Conservation (phyloP, 2,797 vertebrate genomes). For the Leuciscus waleckii region DNA sequence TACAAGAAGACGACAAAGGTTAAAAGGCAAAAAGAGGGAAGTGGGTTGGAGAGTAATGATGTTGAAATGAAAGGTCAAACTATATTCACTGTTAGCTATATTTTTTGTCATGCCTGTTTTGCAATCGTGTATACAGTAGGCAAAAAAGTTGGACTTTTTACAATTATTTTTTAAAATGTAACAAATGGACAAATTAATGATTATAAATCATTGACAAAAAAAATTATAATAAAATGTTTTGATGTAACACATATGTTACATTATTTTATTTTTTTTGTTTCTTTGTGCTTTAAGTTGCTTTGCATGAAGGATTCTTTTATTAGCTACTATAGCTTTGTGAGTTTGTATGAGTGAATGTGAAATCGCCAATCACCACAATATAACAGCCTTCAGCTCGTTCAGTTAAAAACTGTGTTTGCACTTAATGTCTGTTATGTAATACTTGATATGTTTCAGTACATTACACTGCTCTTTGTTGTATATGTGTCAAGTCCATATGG, state of each 20-base stretch:
- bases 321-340: slow-evolving; percentile 6
- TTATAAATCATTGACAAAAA: neutral
- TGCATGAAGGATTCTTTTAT: slow-evolving; percentile 25
- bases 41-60: neutral
- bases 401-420: neutral
- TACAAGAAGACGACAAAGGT: slow-evolving; percentile 21
- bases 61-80: slow-evolving; percentile 20
- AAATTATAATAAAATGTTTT: no score
- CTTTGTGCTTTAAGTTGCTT: neutral
- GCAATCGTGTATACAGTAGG: slow-evolving; percentile 33
- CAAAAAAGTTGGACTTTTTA: neutral
- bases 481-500: neutral
- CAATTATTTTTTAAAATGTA: neutral
- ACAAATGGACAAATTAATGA: neutral
- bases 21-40: neutral
- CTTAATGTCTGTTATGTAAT: neutral
- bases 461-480: slow-evolving; percentile 2
- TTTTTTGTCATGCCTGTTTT: slow-evolving; percentile 15
- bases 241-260: neutral
- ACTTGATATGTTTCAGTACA: slow-evolving; percentile 11
- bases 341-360: neutral
- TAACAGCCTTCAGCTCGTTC: slow-evolving; percentile 7
- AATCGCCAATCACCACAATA: neutral
- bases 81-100: slow-evolving; percentile 4
- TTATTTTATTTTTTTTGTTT: neutral